Percentiles rank a stretch among this genome's conserved stretches.
Evolutionary conservation across 2,888 invertebrate species (phyloP).

Genomic region (Raillietiella orientalis): DNA sequence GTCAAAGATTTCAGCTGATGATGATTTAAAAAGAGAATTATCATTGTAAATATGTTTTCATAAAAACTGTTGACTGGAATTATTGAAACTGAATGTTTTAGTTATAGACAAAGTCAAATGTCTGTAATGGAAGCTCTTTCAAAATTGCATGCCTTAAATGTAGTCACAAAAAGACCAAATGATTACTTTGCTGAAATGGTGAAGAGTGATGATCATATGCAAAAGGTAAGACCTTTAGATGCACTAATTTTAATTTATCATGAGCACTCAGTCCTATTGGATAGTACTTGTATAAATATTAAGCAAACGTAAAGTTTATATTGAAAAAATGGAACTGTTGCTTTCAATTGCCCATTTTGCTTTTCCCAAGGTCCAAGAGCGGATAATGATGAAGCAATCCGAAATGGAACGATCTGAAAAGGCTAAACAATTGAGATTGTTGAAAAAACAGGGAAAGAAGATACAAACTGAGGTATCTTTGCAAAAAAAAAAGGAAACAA

Average conservation of each 20-base stretch:
- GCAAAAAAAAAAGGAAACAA: slow-evolving; percentile 62
- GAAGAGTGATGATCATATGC: slow-evolving; percentile 89
- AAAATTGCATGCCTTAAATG: slow-evolving; percentile 32
- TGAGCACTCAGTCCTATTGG: neutral
- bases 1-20: slow-evolving; percentile 9
- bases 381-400: slow-evolving; percentile 46
- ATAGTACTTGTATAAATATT: neutral
- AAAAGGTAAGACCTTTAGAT: slow-evolving; percentile 22
- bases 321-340: neutral
- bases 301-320: neutral
- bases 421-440: slow-evolving; percentile 53
- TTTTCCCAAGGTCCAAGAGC: slow-evolving; percentile 26
- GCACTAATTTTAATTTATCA: neutral
- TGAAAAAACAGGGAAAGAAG: slow-evolving; percentile 73
- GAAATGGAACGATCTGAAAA: slow-evolving; percentile 61
- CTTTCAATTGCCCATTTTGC: slow-evolving; percentile 1
- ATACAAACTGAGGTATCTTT: slow-evolving; percentile 49
- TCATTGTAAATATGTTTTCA: slow-evolving; percentile 16
- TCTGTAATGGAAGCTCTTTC: slow-evolving; percentile 49
- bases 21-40: slow-evolving; percentile 76
- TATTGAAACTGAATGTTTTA: slow-evolving; percentile 7
- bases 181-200: slow-evolving; percentile 99
- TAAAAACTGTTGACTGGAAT: neutral
- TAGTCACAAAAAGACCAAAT: slow-evolving; percentile 55
- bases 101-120: slow-evolving; percentile 23